phyloP scores from a whole-genome alignment of 1,140 invertebrate species.

The Elymnias hypermnestra region DNA sequence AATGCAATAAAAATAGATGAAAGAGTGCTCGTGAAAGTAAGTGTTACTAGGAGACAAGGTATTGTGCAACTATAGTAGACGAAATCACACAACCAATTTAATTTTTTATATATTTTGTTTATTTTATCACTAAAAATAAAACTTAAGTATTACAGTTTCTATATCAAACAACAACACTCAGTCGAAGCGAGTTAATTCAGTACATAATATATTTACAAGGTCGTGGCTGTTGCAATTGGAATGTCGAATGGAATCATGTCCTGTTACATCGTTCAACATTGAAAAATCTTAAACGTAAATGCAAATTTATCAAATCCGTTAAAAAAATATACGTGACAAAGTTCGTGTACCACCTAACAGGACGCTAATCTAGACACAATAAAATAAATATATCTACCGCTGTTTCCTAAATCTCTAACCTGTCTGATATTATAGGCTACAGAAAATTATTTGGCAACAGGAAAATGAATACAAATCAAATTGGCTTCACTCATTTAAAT shows the following conservation, averaged over 20 bases:
- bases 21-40: conserved; percentile 50
- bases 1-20: conserved; percentile 54
- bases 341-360: conserved; percentile 25
- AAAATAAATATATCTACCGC: conserved; percentile 61
- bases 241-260: conserved; percentile 29
- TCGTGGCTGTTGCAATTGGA: conserved; percentile 42
- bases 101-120: conserved; percentile 69
- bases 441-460: conserved; percentile 70
- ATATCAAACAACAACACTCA: conserved; percentile 71
- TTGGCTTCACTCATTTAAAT: conserved; percentile 50
- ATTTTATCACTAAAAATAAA: conserved; percentile 75
- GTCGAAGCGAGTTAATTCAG: conserved; percentile 66
- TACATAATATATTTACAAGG: conserved; percentile 71
- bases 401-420: conserved; percentile 54
- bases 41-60: conserved; percentile 50
- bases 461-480: conserved; percentile 66
- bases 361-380: conserved; percentile 48
- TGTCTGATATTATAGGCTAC: conserved; percentile 53
- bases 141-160: conserved; percentile 74
- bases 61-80: conserved; percentile 46
- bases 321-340: conserved; percentile 8
- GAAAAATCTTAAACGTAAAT: conserved; percentile 43
- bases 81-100: conserved; percentile 49
- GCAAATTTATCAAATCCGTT: conserved; percentile 35
- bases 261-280: conserved; percentile 23